Conservation (phyloP, 2,888 invertebrate genomes). For the Micropterix aruncella region DNA sequence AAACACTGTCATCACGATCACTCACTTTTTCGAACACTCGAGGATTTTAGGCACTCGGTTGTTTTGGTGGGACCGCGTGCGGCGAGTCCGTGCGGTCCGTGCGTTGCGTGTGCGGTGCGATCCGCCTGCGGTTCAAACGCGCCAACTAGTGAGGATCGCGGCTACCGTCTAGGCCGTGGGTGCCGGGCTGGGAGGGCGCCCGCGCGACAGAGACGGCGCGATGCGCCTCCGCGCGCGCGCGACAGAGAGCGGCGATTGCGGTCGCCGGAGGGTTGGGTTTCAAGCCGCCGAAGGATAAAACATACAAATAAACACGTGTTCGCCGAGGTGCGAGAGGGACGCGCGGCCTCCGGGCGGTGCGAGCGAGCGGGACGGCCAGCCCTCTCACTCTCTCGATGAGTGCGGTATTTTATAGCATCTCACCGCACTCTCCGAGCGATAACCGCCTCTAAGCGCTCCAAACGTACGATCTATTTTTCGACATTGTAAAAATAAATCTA, state of each 20-base stretch:
- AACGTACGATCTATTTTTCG: no score
- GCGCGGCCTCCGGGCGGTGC: conserved; percentile 24
- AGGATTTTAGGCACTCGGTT: no score
- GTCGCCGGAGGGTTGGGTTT: conserved; percentile 53
- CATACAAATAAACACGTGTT: conserved; percentile 48
- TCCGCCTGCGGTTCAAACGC: conserved; percentile 11
- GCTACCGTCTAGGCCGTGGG: conserved; percentile 21
- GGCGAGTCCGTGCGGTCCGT: conserved; percentile 17
- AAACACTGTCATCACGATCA: no score
- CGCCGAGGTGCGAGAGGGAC: conserved; percentile 28
- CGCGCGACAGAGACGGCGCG: conserved; percentile 27
- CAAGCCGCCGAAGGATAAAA: conserved; percentile 51
- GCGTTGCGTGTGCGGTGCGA: conserved; percentile 16
- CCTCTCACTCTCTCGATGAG: conserved; percentile 9
- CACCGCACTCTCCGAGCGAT: neutral
- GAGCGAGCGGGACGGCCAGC: conserved; percentile 38
- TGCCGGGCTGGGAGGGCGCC: conserved; percentile 20
- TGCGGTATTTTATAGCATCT: conserved; percentile 24
- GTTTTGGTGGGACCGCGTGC: conserved; percentile 20
- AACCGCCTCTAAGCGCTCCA: neutral
- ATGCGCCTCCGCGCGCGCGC: conserved; percentile 34
- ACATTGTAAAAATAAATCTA: no score
- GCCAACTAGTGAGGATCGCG: conserved; percentile 26
- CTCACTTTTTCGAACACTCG: no score
- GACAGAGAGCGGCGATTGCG: conserved; percentile 47